Evolutionary conservation across 2,797 vertebrate species (phyloP).

Genomic region (Meriones psammophilus): DNA sequence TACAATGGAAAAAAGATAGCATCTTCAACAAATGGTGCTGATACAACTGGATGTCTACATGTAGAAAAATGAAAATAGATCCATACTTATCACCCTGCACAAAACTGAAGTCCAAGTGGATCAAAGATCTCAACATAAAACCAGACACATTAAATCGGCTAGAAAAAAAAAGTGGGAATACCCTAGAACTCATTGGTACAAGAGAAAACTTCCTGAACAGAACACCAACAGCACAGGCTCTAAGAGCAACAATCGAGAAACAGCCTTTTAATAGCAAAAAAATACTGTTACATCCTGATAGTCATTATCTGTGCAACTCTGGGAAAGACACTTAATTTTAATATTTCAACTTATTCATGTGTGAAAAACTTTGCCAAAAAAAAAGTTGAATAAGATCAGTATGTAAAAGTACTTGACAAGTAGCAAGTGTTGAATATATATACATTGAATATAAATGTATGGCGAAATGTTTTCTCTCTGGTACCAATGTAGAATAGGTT

Average conservation of each 20-base stretch:
- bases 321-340: constrained; percentile 39
- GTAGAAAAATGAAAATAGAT: too few species aligned
- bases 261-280: not conserved
- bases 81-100: too few species aligned
- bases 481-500: constrained; percentile 15
- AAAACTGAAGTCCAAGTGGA: too few species aligned
- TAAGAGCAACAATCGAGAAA: not conserved
- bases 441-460: constrained; percentile 44
- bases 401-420: constrained; percentile 29
- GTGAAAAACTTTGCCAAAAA: constrained; percentile 24
- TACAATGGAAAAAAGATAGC: too few species aligned
- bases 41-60: too few species aligned
- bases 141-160: too few species aligned
- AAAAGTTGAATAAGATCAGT: constrained; percentile 41
- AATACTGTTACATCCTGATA: not conserved
- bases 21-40: too few species aligned
- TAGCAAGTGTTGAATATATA: not conserved
- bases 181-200: too few species aligned
- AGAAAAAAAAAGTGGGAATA: too few species aligned
- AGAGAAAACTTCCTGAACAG: too few species aligned
- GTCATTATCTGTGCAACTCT: constrained; percentile 21
- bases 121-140: too few species aligned
- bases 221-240: too few species aligned
- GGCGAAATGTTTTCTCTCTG: constrained; percentile 47
- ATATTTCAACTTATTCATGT: constrained; percentile 31